phyloP scores from a whole-genome alignment of 2,113 vertebrate species.

The Agapornis roseicollis region DNA sequence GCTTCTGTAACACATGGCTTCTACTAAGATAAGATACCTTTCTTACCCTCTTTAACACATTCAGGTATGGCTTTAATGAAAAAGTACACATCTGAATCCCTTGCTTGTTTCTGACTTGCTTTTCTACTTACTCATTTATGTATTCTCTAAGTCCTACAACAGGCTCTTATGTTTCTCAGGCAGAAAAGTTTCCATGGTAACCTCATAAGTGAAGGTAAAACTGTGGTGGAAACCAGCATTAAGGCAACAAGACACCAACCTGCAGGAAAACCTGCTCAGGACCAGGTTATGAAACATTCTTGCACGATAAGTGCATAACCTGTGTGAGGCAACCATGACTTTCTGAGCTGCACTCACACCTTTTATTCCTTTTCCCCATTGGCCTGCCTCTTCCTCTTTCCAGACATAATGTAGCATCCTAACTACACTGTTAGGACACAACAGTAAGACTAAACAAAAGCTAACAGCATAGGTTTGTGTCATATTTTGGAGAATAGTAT shows the following conservation, averaged over 20 bases:
- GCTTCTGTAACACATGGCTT: neutral
- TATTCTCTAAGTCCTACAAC: neutral
- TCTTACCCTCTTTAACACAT: accelerated
- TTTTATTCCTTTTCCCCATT: neutral
- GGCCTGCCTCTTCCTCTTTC: neutral
- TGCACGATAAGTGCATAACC: neutral
- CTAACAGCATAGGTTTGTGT: neutral
- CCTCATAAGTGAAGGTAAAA: neutral
- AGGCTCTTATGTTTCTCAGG: constrained; percentile 21
- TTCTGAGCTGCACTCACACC: neutral
- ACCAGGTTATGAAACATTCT: neutral
- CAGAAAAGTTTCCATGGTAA: constrained; percentile 62
- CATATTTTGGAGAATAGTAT: neutral
- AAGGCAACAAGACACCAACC: neutral
- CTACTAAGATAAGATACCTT: neutral
- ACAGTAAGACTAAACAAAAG: neutral
- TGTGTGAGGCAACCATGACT: neutral
- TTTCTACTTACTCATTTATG: neutral
- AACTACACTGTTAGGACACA: too few relatives aligned
- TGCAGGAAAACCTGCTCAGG: neutral
- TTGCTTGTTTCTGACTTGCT: neutral
- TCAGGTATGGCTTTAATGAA: neutral
- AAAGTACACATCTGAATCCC: neutral
- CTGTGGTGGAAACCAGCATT: neutral
- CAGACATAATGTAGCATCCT: too few relatives aligned